Conservation (phyloP, 2,113 vertebrate genomes). For the Charina bottae region DNA sequence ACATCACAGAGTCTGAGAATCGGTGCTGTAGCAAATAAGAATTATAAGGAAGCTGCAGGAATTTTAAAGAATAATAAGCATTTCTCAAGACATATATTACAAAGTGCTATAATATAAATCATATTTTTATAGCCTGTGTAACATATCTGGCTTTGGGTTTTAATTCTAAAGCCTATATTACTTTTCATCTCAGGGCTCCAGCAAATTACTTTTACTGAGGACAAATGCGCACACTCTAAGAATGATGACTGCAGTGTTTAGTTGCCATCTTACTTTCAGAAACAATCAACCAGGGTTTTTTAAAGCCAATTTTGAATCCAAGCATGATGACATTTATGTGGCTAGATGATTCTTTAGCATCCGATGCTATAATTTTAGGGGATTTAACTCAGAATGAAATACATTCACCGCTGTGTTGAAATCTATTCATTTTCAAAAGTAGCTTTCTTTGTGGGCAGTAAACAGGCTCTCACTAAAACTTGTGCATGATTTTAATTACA, state of each 20-base stretch:
- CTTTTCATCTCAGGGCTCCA: slow-evolving; percentile 60
- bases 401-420: slow-evolving; percentile 38
- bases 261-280: slow-evolving; percentile 42
- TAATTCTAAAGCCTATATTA: slow-evolving; percentile 53
- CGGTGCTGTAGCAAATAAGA: slow-evolving; percentile 53
- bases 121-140: slow-evolving; percentile 47
- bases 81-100: slow-evolving; percentile 39
- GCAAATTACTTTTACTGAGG: slow-evolving; percentile 57
- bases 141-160: slow-evolving; percentile 28
- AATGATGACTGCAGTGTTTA: slow-evolving; percentile 62
- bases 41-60: slow-evolving; percentile 44
- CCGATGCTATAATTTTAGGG: slow-evolving; percentile 49
- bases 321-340: slow-evolving; percentile 35
- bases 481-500: slow-evolving; percentile 99
- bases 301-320: slow-evolving; percentile 27
- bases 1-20: background rate
- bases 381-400: slow-evolving; percentile 68
- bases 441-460: slow-evolving; percentile 71
- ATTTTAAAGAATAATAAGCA: slow-evolving; percentile 70
- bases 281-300: slow-evolving; percentile 15
- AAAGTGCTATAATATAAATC: slow-evolving; percentile 59
- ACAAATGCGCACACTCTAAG: slow-evolving; percentile 42
- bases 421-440: slow-evolving; percentile 73
- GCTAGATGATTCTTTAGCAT: slow-evolving; percentile 44
- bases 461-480: slow-evolving; percentile 80